Conservation (phyloP, 2,113 vertebrate genomes). For the Oophaga pumilio region DNA sequence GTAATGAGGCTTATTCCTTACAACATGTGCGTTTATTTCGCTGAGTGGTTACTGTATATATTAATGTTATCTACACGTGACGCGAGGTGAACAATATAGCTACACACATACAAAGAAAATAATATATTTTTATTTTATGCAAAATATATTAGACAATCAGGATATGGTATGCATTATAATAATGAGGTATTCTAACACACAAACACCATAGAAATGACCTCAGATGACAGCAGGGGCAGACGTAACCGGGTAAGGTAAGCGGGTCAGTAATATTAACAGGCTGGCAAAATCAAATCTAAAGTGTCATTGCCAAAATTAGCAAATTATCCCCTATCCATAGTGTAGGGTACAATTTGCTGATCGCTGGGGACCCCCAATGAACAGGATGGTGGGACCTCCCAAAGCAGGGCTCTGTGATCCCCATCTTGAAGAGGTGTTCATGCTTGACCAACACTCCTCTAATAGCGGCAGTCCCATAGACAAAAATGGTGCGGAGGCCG, state of each 20-base stretch:
- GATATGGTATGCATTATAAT: not conserved
- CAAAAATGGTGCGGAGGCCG: too few relatives aligned
- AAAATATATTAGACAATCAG: slow-evolving; percentile 42
- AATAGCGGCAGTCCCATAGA: too few relatives aligned
- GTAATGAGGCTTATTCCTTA: not conserved
- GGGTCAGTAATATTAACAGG: not conserved
- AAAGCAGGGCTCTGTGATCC: too few relatives aligned
- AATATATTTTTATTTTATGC: slow-evolving; percentile 18
- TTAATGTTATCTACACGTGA: not conserved
- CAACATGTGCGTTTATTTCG: not conserved
- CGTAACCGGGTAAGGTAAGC: not conserved
- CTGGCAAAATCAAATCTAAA: not conserved
- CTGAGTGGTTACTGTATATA: not conserved
- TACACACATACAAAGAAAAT: slow-evolving; percentile 19
- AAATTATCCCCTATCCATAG: too few relatives aligned
- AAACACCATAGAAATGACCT: slow-evolving; percentile 29
- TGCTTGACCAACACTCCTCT: too few relatives aligned
- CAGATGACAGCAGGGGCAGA: not conserved
- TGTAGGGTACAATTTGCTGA: too few relatives aligned
- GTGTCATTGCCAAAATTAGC: too few relatives aligned
- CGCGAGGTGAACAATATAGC: not conserved
- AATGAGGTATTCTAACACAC: slow-evolving; percentile 36
- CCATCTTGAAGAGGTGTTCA: too few relatives aligned
- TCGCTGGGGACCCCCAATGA: too few relatives aligned
- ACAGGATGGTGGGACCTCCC: too few relatives aligned